Evolutionary conservation across 2,113 vertebrate genomes (phyloP), one percentile per base, ranked within the genome.

Genomic region (Pomatostomus ruficeps): DNA sequence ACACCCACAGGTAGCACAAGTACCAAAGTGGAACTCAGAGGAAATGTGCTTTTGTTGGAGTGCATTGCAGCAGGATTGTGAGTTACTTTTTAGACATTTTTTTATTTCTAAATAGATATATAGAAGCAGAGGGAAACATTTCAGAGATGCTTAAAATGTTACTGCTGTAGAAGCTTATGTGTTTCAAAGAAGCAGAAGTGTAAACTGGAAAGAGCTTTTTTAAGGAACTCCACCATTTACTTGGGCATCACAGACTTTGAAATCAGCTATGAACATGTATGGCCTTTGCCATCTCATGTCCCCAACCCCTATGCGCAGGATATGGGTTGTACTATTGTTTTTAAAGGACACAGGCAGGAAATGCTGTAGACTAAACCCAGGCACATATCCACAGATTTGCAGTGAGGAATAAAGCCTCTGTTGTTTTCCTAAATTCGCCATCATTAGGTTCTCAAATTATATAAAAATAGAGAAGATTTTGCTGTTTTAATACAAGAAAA

Each of bases 41-140:
- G 99, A 97, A 98, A 99, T 71, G 96, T 98, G 59, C 98, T 99
- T 95, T 98, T 99, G 71, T 96, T 99, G 93, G 99, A 99, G 96
- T 99, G 99, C 90, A 99, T 99, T 17, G 99, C 99, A 35, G 99
- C 99, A 93, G 99, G 99, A 96, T 97, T 99, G 99, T 99, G 97
- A 99, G 99, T 99, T 83, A 63, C 54, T 66, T 91, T 86, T 88
- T 67, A 75, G 42, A 28, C 3, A 4, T 5, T 49, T 24, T 36
- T 20, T 84, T 89, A 42, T 33, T 89, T 16, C 62, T 61, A 48
- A 83, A 59, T 70, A 67, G 29, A 86, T 85, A 23, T 65, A 14
- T 13, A 59, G 66, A 71, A 83, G n/a, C 12, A 26, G 18, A 71
- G 18, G 40, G 28, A 57, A 71, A 31, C 4, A 14, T 46, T 77